These are phyloP conservation scores for Drosophila tanythrix DNA, from an alignment of 2,888 invertebrate genomes.

Conservation along the genomic window DNA sequence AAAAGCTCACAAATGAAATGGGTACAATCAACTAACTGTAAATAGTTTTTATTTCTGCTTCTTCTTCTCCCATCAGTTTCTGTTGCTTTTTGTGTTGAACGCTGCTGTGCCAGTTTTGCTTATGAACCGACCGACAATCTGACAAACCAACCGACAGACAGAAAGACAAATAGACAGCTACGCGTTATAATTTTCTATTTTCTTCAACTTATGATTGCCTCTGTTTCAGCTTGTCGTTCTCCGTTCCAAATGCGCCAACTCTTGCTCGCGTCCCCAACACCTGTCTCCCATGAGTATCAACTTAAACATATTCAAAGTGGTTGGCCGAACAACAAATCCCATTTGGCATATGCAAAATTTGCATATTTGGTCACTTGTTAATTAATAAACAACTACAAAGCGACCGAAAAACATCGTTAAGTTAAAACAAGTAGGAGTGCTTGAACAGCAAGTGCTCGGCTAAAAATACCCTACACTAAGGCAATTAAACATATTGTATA, in stretches of 20 bases:
- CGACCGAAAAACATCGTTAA: constrained; percentile 29
- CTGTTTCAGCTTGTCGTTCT: constrained; percentile 22
- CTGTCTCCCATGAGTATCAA: background rate
- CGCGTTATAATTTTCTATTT: constrained; percentile 76
- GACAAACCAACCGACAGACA: background rate
- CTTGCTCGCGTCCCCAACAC: background rate
- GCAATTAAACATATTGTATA: background rate
- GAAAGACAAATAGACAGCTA: constrained; percentile 10
- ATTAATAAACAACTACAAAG: constrained; percentile 72
- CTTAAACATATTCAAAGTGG: constrained; percentile 31
- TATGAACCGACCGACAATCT: constrained; percentile 33
- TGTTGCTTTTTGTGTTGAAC: constrained; percentile 51
- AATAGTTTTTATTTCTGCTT: constrained; percentile 64
- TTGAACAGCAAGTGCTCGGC: background rate
- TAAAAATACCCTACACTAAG: constrained; percentile 17
- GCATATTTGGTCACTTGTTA: constrained; percentile 83
- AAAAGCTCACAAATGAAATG: constrained; percentile 78
- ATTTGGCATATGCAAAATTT: constrained; percentile 67
- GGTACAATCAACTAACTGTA: constrained; percentile 81
- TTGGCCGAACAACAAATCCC: constrained; percentile 53
- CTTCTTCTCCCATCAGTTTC: constrained; percentile 41
- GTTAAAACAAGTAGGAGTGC: constrained; percentile 19
- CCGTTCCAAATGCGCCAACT: constrained; percentile 1
- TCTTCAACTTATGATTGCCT: constrained; percentile 63
- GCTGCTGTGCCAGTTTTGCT: constrained; percentile 59